Evolutionary conservation across 2,888 invertebrate species (phyloP).

Genomic region (Enchytraeus crypticus): DNA sequence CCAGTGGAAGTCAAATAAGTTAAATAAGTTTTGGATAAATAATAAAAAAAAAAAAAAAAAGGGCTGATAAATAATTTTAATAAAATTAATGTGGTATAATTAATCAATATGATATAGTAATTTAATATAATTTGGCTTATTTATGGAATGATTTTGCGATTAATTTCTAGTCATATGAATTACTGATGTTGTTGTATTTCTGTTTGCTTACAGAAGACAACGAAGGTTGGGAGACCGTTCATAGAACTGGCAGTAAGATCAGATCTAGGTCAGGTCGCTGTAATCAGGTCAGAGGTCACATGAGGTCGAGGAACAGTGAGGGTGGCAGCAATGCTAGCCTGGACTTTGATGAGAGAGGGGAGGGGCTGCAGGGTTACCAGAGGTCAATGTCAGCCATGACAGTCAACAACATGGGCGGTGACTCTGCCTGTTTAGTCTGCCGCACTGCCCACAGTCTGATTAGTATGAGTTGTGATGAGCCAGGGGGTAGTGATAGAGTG

Average conservation of each 20-base stretch:
- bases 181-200: neutral
- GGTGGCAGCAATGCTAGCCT: neutral
- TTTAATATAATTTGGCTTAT: neutral
- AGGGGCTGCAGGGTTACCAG: neutral
- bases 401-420: neutral
- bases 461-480: too few species aligned
- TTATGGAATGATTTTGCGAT: neutral
- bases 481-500: too few species aligned
- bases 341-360: neutral
- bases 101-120: too few species aligned
- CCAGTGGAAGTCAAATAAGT: too few species aligned
- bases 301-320: neutral
- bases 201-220: slow-evolving; percentile 36
- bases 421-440: neutral
- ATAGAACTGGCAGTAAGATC: slow-evolving; percentile 49
- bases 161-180: neutral
- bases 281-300: neutral
- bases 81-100: too few species aligned
- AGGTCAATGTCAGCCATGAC: slow-evolving; percentile 3
- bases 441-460: neutral
- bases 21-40: too few species aligned
- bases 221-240: slow-evolving; percentile 78
- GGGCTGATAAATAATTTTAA: too few species aligned
- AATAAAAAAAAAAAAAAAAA: too few species aligned
- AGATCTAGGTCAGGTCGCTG: too few species aligned